Evolutionary conservation across 2,888 invertebrate genomes (phyloP), one percentile per base, ranked within the genome.

Genomic region (Limnephilus marmoratus): DNA sequence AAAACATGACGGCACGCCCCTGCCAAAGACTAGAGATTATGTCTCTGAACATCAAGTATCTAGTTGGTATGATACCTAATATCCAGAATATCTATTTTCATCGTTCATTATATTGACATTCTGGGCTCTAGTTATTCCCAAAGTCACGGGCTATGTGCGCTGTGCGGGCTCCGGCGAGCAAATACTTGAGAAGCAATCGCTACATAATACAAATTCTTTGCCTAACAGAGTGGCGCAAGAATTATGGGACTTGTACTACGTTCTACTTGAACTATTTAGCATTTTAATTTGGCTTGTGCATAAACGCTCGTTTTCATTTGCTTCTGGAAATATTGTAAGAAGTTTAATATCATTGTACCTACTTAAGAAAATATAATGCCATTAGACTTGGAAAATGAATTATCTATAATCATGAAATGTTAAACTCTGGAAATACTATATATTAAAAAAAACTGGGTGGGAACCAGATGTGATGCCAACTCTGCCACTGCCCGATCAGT

Each of bases 161-260:
- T 31, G 31, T 31, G 68, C 9, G 24, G 68, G 24, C 68, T 68
- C 24, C 68, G 53, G 53, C 53, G 18, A 68, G 68, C n/a, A 24
- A 68, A 68, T 68, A 68, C 68, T 68, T 68, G 68, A 18, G 68
- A 68, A 68, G 68, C 68, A 68, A 53, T 68, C 68, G 68, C 68
- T 68, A 68, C 68, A 68, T 68, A n/a, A 68, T n/a, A 68, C 68
- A 68, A 68, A 68, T 68, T 68, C 68, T 68, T 68, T 68, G 68
- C 68, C 68, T 68, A 68, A 68, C 68, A 24, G 24, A 68, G 68
- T 24, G 68, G 68, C 68, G 68, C 24, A 68, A 68, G 68, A 68
- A 68, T 68, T 68, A 68, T 24, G 68, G 68, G 68, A 68, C 24
- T 24, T n/a, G 24, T n/a, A 9, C 68, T 68, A 68, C n/a, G 24